Conservation (phyloP, 2,113 vertebrate species). For the Pipa parva region DNA sequence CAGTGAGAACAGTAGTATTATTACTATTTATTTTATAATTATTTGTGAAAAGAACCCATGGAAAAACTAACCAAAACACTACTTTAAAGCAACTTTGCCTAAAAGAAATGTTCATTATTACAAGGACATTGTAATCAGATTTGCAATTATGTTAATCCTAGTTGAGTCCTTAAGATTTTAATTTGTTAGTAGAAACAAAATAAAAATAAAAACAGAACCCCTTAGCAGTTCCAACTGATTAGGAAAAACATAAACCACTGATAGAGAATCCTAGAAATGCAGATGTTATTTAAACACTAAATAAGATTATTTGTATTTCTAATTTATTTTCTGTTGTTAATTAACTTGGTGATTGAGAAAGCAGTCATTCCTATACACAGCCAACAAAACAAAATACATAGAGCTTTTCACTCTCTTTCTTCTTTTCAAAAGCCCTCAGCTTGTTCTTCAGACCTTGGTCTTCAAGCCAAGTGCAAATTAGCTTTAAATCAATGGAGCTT, state of each 20-base stretch:
- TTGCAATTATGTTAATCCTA: slow-evolving; percentile 66
- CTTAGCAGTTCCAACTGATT: slow-evolving; percentile 15
- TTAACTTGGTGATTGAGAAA: slow-evolving; percentile 51
- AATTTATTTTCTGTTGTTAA: slow-evolving; percentile 34
- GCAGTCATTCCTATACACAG: slow-evolving; percentile 55
- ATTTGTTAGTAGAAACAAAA: slow-evolving; percentile 53
- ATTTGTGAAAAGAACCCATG: no score
- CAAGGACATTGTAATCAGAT: slow-evolving; percentile 51
- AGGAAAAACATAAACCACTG: neutral
- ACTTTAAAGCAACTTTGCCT: no score
- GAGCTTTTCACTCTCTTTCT: slow-evolving; percentile 63
- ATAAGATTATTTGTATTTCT: slow-evolving; percentile 34
- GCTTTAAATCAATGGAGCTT: slow-evolving; percentile 79
- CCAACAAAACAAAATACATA: slow-evolving; percentile 66
- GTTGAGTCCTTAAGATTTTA: slow-evolving; percentile 58
- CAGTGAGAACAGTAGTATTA: no score
- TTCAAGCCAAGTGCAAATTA: slow-evolving; percentile 78
- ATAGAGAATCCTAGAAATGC: slow-evolving; percentile 4
- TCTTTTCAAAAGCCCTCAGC: slow-evolving; percentile 69
- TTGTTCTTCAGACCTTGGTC: slow-evolving; percentile 69
- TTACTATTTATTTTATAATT: no score
- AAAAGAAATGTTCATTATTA: no score
- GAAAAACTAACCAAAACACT: no score
- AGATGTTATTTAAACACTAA: slow-evolving; percentile 22
- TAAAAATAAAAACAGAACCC: slow-evolving; percentile 30